These are phyloP conservation scores for Geophilus truncorum DNA, from an alignment of 2,888 invertebrate genomes.

Conservation along the genomic window DNA sequence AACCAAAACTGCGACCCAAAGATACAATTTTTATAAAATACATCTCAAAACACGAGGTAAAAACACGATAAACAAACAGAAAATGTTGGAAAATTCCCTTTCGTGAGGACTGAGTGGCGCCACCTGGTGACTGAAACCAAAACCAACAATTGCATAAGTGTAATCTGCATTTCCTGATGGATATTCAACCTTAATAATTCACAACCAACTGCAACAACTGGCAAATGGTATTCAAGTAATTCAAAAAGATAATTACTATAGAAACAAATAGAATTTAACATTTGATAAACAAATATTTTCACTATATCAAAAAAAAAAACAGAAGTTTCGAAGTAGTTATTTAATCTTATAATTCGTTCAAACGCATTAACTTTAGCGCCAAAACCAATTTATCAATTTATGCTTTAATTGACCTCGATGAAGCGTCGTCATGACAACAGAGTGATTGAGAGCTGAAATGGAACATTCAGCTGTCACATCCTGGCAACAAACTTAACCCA, in stretches of 20 bases:
- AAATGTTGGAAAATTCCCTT: neutral
- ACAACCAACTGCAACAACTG: neutral
- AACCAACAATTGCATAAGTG: neutral
- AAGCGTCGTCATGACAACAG: neutral
- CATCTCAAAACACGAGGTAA: no score
- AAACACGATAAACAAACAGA: no score
- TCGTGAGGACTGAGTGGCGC: neutral
- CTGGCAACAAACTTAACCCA: neutral
- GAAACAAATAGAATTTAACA: neutral
- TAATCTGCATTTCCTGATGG: neutral
- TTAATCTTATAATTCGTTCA: no score
- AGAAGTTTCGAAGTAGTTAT: no score
- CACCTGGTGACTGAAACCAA: neutral
- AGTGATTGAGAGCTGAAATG: neutral
- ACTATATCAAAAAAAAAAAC: no score
- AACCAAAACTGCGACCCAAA: no score
- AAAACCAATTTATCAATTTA: neutral
- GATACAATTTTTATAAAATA: no score
- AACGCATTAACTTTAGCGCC: neutral
- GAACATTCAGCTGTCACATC: constrained; percentile 6
- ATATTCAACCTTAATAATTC: neutral
- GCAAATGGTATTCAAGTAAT: no score
- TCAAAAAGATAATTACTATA: neutral
- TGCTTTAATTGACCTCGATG: neutral
- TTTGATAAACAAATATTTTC: neutral